Conservation (phyloP, 2,888 invertebrate species). For the Selenia dentaria region DNA sequence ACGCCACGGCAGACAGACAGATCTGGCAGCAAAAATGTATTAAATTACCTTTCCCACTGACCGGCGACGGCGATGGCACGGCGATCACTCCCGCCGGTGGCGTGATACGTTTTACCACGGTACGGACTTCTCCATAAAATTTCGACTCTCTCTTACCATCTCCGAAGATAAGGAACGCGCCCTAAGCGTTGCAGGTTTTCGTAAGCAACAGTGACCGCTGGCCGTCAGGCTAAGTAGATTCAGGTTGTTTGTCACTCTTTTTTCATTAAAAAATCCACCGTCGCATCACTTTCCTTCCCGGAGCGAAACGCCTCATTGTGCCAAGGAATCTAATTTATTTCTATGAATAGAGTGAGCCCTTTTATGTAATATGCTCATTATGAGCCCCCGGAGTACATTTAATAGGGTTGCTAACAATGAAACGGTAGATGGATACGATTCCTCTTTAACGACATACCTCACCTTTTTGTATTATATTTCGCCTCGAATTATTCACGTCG, state of each 20-base stretch:
- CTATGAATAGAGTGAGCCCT: constrained; percentile 64
- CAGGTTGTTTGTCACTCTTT: neutral
- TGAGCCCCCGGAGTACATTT: constrained; percentile 44
- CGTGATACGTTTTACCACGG: no score
- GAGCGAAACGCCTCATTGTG: constrained; percentile 42
- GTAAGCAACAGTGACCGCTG: no score
- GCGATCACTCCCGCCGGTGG: no score
- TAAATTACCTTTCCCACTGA: no score
- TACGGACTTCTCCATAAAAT: no score
- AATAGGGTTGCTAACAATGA: constrained; percentile 48
- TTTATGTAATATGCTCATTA: constrained; percentile 65
- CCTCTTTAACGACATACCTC: constrained; percentile 22
- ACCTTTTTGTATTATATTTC: constrained; percentile 24
- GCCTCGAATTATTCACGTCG: constrained; percentile 28
- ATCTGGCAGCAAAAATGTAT: no score
- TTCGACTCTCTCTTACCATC: no score
- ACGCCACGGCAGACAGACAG: no score
- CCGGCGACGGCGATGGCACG: no score
- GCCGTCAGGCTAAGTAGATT: no score
- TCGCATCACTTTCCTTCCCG: constrained; percentile 31
- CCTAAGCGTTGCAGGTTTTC: no score
- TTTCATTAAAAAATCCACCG: neutral
- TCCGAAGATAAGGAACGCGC: no score
- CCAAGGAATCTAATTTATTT: constrained; percentile 61
- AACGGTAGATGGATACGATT: constrained; percentile 33